These are phyloP conservation scores for Eubasilissa splendida DNA, from an alignment of 2,888 invertebrate genomes.

Conservation along the genomic window DNA sequence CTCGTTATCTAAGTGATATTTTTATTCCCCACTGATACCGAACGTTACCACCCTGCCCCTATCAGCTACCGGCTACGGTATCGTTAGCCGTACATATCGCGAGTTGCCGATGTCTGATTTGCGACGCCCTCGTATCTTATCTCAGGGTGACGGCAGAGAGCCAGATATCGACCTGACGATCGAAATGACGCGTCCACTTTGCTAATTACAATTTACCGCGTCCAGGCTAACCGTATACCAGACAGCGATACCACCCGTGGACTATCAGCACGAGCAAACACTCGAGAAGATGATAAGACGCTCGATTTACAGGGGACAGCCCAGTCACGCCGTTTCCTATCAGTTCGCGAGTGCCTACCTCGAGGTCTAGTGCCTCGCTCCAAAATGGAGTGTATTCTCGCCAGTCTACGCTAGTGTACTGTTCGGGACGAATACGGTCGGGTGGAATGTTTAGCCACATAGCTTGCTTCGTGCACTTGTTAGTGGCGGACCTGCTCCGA, in stretches of 20 bases:
- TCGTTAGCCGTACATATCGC: no score
- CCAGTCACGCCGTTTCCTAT: background rate
- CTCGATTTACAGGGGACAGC: slow-evolving; percentile 1
- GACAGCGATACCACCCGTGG: background rate
- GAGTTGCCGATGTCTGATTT: background rate
- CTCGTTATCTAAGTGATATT: no score
- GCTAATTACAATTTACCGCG: background rate
- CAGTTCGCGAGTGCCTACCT: background rate
- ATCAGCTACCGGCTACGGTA: no score
- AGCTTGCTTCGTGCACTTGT: slow-evolving; percentile 30
- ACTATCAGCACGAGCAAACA: slow-evolving; percentile 12
- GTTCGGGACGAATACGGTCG: background rate
- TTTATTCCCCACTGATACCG: no score
- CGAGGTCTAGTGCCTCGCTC: background rate
- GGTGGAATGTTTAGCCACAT: background rate
- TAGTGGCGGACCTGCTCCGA: slow-evolving; percentile 37
- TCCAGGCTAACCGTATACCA: background rate
- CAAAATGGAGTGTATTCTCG: background rate
- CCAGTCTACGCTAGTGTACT: background rate
- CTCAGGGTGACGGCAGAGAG: background rate
- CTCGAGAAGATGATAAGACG: slow-evolving; percentile 14
- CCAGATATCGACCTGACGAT: background rate
- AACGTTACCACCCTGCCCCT: no score
- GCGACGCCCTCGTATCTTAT: background rate
- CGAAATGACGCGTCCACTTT: no score